A percentile compares a stretch with the other conserved stretches of the same genome.
These are phyloP conservation scores for Heterodera schachtii DNA, from an alignment of 1,140 invertebrate species.

Conservation along the genomic window DNA sequence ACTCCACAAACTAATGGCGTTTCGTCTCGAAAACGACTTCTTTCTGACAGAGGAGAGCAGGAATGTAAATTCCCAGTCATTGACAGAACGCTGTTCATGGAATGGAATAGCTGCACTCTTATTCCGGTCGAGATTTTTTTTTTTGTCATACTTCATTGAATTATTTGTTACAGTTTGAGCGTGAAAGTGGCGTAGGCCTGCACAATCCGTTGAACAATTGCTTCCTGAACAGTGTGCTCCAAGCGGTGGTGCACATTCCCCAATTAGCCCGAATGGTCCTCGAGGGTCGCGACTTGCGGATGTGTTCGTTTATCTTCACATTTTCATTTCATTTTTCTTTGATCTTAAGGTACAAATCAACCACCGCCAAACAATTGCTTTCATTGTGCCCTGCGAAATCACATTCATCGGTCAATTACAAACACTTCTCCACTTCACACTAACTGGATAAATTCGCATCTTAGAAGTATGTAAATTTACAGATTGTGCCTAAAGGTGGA, in stretches of 20 bases:
- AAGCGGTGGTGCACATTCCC: constrained; percentile 43
- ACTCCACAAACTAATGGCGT: constrained; percentile 12
- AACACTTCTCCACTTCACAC: neutral
- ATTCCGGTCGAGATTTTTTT: constrained; percentile 10
- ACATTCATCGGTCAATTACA: constrained; percentile 15
- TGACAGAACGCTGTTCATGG: constrained; percentile 27
- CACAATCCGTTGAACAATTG: constrained; percentile 44
- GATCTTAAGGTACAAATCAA: constrained; percentile 21
- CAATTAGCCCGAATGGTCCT: constrained; percentile 45
- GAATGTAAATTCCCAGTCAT: constrained; percentile 37
- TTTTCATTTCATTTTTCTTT: neutral
- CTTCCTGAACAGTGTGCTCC: constrained; percentile 48
- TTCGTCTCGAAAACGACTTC: constrained; percentile 30
- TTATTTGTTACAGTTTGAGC: constrained; percentile 31
- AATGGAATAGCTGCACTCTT: constrained; percentile 37
- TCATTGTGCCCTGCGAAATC: constrained; percentile 23
- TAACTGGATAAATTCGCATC: constrained; percentile 27
- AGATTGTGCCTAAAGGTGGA: neutral
- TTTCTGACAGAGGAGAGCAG: constrained; percentile 39
- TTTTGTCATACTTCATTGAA: neutral
- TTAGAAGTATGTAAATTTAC: constrained; percentile 19
- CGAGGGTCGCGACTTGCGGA: constrained; percentile 28
- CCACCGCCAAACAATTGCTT: constrained; percentile 26
- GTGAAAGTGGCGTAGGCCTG: constrained; percentile 31
- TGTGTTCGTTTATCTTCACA: constrained; percentile 31